phyloP scores from a whole-genome alignment of 2,113 vertebrate species.

The Pyxicephalus adspersus region DNA sequence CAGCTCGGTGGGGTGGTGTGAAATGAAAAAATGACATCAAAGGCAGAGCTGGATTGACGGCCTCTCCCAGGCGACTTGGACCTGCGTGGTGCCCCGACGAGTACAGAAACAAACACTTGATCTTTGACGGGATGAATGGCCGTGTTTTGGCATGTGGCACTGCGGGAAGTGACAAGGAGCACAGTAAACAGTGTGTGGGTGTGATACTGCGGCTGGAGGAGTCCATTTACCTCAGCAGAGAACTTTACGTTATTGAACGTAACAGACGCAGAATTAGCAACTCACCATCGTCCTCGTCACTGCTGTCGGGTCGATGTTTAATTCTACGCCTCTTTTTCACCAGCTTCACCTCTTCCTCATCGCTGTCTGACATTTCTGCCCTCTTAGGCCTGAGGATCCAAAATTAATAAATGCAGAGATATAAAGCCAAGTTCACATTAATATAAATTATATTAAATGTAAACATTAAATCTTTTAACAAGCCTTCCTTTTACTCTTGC shows the following conservation, averaged over 20 bases:
- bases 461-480: no score
- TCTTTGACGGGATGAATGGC: slow-evolving; percentile 19
- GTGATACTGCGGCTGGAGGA: not conserved
- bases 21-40: slow-evolving; percentile 43
- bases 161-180: slow-evolving; percentile 11
- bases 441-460: no score
- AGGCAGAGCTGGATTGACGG: not conserved
- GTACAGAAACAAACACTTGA: slow-evolving; percentile 4
- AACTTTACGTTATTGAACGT: not conserved
- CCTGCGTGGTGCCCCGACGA: slow-evolving; percentile 10
- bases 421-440: no score
- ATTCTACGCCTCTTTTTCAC: slow-evolving; percentile 89
- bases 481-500: no score
- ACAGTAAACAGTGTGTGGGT: slow-evolving; percentile 17
- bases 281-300: slow-evolving; percentile 86
- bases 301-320: slow-evolving; percentile 87
- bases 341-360: slow-evolving; percentile 67
- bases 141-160: slow-evolving; percentile 34
- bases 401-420: not conserved
- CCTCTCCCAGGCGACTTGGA: not conserved
- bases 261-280: slow-evolving; percentile 60
- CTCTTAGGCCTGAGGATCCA: slow-evolving; percentile 74
- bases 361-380: slow-evolving; percentile 72
- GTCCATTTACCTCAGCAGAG: not conserved
- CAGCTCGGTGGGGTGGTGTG: not conserved